Base-by-base conservation (phyloP, 2,888 invertebrate genomes). In the Leptura quadrifasciata region DNA sequence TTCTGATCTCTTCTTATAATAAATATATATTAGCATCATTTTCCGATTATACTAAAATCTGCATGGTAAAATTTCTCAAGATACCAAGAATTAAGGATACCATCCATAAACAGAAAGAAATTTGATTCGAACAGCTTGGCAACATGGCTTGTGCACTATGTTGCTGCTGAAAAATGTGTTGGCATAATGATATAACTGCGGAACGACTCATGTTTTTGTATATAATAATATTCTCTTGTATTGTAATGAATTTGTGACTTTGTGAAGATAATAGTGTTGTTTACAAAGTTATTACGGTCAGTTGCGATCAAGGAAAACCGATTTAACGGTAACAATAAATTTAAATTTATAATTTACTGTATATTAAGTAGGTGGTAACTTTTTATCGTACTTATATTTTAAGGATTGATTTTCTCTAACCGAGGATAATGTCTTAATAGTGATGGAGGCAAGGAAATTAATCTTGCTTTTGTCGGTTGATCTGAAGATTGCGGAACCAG, bases 291-390 rank as follows among this genome's bases (percentile, higher is more conserved):
- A 20, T 24, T 57, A 18, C 20, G 8, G 10, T 6, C 39, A 39
- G 24, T n/a, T 27, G 58, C 15, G 21, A 60, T n/a, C 15, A 17
- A 27, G 31, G 8, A 18, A 17, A 61, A 35, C 31, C 10, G 35
- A 61, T n/a, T 61, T 63, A 63, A 63, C 18, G n/a, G 61, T 63
- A 63, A 39, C 12, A 63, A 63, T 12, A 35, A 15, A 63, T 35
- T 63, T 60, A 21, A 60, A 27, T 60, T 24, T 60, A n/a, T 60
- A n/a, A 21, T 27, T 27, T 60, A 15, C 21, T n/a, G n/a, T 5
- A 12, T 21, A 12, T 24, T 60, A 21, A 27, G 3, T n/a, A 24
- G 24, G 58, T 15, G 24, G 58, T 15, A 24, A 21, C 27, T 31
- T 27, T 21, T 12, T 60, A 21, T n/a, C n/a, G 24, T 60, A 12